Conservation (phyloP, 1,140 invertebrate species). For the Carcinoscorpius rotundicauda region DNA sequence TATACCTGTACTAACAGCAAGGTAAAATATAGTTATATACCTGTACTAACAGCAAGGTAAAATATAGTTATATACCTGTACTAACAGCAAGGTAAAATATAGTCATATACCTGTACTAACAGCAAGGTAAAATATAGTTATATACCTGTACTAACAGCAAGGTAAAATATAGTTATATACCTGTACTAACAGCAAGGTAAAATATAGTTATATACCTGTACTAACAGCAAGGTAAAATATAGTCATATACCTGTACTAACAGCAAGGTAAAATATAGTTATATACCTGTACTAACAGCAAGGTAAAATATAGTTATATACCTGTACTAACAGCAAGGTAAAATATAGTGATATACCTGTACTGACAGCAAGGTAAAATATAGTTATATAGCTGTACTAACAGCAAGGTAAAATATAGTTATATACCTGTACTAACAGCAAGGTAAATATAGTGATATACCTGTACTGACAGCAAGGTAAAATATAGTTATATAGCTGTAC, state of each 20-base stretch:
- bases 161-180: conserved; percentile 24
- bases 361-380: conserved; percentile 32
- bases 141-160: conserved; percentile 26
- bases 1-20: conserved; percentile 26
- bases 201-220: conserved; percentile 5
- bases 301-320: conserved; percentile 24
- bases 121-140: conserved; percentile 29
- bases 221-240: conserved; percentile 32
- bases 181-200: conserved; percentile 31
- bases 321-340: conserved; percentile 31
- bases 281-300: conserved; percentile 26
- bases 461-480: conserved; percentile 32
- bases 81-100: conserved; percentile 32
- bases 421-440: conserved; percentile 26
- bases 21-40: conserved; percentile 24
- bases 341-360: conserved; percentile 4
- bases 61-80: conserved; percentile 5
- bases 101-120: conserved; percentile 16
- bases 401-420: conserved; percentile 29
- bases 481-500: conserved; percentile 15
- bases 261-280: conserved; percentile 29
- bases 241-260: conserved; percentile 16
- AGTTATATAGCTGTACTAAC: conserved; percentile 17
- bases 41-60: conserved; percentile 31
- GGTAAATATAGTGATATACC: conserved; percentile 23